These are phyloP conservation scores for Drosophila macrospina DNA, from an alignment of 2,888 invertebrate species.

Conservation along the genomic window DNA sequence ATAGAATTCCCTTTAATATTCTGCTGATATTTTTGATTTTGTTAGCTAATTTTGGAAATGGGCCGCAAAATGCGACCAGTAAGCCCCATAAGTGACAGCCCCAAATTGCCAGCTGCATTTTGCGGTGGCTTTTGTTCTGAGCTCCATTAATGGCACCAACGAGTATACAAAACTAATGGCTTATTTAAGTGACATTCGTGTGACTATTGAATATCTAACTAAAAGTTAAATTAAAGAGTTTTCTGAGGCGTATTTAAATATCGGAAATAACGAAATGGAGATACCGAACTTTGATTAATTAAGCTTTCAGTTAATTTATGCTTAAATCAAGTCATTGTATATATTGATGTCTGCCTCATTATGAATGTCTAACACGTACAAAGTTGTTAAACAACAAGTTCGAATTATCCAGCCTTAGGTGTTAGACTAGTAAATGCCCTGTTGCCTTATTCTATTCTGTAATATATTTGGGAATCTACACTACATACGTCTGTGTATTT, in stretches of 20 bases:
- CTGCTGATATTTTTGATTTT: constrained; percentile 34
- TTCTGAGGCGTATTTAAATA: background rate
- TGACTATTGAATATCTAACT: background rate
- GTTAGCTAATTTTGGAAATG: constrained; percentile 61
- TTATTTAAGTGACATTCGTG: background rate
- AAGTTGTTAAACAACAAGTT: background rate
- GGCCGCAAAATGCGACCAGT: constrained; percentile 41
- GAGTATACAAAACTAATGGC: constrained; percentile 11
- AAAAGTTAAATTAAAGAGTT: background rate
- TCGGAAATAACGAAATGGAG: too few relatives aligned
- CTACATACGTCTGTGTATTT: too few relatives aligned
- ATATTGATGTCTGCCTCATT: background rate
- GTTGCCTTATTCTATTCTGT: background rate
- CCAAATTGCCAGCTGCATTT: constrained; percentile 61
- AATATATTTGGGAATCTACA: too few relatives aligned
- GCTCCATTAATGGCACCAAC: constrained; percentile 46
- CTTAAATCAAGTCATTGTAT: background rate
- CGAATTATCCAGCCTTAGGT: background rate
- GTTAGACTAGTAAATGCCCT: background rate
- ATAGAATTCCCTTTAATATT: background rate
- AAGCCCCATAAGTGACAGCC: constrained; percentile 42
- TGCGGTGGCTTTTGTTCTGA: constrained; percentile 56
- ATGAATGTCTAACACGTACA: background rate
- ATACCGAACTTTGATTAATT: background rate
- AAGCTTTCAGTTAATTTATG: background rate